A percentile compares a stretch with the other conserved stretches of the same genome.
These are phyloP conservation scores for Drosophila leontia DNA, from an alignment of 1,140 invertebrate species.

Conservation along the genomic window DNA sequence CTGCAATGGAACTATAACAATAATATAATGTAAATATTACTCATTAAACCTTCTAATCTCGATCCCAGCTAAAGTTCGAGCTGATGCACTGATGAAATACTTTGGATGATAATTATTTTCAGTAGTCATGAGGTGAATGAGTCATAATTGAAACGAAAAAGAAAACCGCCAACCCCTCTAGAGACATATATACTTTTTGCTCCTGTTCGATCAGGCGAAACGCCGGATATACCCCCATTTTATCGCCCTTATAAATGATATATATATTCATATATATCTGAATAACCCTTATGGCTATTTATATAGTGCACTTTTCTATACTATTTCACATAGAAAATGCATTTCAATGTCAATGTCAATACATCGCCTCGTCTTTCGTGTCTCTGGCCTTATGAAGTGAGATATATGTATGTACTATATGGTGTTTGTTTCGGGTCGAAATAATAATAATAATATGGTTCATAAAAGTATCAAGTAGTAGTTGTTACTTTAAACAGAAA, in stretches of 20 bases:
- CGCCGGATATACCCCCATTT: conserved; percentile 6
- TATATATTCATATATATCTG: not conserved
- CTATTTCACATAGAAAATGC: conserved; percentile 46
- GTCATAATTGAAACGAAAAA: conserved; percentile 12
- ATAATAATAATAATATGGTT: not conserved
- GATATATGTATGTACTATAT: not conserved
- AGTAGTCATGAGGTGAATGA: conserved; percentile 10
- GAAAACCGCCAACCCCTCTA: not conserved
- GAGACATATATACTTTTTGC: not conserved
- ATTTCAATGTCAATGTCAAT: conserved; percentile 73
- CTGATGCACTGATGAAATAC: conserved; percentile 7
- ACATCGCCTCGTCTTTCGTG: conserved; percentile 15
- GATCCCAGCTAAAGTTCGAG: not conserved
- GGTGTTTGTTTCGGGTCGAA: not conserved
- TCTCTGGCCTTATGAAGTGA: conserved; percentile 15
- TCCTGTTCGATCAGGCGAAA: conserved; percentile 20
- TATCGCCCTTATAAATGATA: conserved; percentile 17
- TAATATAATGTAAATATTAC: conserved; percentile 1
- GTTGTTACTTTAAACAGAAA: too few relatives aligned
- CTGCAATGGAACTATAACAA: not conserved
- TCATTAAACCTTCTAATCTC: conserved; percentile 5
- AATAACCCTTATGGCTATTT: conserved; percentile 35
- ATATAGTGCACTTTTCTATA: conserved; percentile 21
- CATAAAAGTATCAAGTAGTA: not conserved
- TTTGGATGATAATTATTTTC: not conserved